Evolutionary conservation across 2,888 invertebrate genomes (phyloP).

Genomic region (Drosophila heteroneura): DNA sequence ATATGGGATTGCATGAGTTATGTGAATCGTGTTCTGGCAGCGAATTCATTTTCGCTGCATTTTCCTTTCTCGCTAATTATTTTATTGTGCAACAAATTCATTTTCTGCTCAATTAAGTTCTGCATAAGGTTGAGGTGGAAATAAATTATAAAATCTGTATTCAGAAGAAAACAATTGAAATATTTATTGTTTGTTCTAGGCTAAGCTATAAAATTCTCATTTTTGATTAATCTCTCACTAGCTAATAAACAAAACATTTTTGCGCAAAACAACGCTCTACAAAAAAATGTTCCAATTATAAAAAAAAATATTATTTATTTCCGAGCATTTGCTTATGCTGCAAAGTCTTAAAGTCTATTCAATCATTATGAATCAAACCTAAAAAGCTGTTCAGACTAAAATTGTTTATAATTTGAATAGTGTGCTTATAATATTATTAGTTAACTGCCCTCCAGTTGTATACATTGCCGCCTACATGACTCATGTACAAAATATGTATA

Average conservation of each 20-base stretch:
- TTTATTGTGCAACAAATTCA: slow-evolving; percentile 5
- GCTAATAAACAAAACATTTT: slow-evolving; percentile 16
- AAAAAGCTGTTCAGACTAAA: neutral
- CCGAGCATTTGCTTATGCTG: neutral
- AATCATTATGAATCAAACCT: neutral
- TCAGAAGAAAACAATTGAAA: slow-evolving; percentile 8
- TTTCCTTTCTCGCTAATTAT: neutral
- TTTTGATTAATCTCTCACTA: slow-evolving; percentile 16
- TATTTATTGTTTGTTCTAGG: neutral
- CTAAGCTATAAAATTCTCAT: neutral
- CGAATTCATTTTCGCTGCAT: neutral
- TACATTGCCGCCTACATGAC: neutral
- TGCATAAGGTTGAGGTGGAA: neutral
- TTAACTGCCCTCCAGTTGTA: neutral
- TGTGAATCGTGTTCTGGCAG: slow-evolving; percentile 1
- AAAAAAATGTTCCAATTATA: neutral
- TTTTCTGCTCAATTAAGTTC: neutral
- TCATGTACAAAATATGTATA: neutral
- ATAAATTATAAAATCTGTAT: slow-evolving; percentile 16
- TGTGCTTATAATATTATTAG: slow-evolving; percentile 1
- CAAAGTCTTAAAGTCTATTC: neutral
- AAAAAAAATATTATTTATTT: neutral
- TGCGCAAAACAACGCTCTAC: neutral
- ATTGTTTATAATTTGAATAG: neutral
- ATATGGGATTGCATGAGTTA: slow-evolving; percentile 6